A percentile compares a stretch with the other conserved stretches of the same genome.
Evolutionary conservation across 2,113 vertebrate species (phyloP).

Genomic region (Chionomys nivalis): DNA sequence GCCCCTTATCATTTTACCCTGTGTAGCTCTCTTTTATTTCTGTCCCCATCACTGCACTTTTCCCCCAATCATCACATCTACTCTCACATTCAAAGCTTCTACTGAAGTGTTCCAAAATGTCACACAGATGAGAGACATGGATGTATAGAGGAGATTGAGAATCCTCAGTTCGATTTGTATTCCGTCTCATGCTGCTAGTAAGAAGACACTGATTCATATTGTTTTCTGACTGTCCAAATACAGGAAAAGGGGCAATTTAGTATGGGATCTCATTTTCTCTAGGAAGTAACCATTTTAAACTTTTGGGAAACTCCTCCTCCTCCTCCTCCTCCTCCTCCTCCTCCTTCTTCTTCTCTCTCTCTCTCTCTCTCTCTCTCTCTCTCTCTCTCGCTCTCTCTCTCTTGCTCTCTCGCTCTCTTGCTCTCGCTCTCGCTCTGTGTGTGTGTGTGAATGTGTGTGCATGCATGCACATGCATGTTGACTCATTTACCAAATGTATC

Average conservation of each 20-base stretch:
- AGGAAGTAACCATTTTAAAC: background rate
- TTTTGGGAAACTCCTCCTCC: background rate
- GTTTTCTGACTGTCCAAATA: constrained; percentile 17
- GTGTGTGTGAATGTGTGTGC: too few species aligned
- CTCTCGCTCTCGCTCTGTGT: too few species aligned
- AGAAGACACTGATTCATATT: constrained; percentile 22
- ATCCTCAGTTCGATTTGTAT: background rate
- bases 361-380: too few species aligned
- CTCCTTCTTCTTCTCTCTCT: background rate
- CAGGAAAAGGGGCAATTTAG: background rate
- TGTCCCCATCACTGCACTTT: background rate
- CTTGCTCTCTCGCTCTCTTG: too few species aligned
- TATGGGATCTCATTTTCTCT: background rate
- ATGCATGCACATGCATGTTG: rapidly evolving
- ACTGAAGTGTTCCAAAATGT: constrained; percentile 36
- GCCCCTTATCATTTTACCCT: background rate
- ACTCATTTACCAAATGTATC: background rate
- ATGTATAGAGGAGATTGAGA: constrained; percentile 21
- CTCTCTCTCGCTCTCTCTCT: too few species aligned
- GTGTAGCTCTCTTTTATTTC: constrained; percentile 3
- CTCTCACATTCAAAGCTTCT: constrained; percentile 28
- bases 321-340: too few species aligned
- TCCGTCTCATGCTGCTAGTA: constrained; percentile 26
- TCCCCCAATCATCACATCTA: constrained; percentile 26
- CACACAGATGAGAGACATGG: constrained; percentile 42